Percentiles rank a stretch among this genome's conserved stretches.
These are phyloP conservation scores for Drosophila cardini DNA, from an alignment of 1,140 invertebrate genomes.

Conservation along the genomic window DNA sequence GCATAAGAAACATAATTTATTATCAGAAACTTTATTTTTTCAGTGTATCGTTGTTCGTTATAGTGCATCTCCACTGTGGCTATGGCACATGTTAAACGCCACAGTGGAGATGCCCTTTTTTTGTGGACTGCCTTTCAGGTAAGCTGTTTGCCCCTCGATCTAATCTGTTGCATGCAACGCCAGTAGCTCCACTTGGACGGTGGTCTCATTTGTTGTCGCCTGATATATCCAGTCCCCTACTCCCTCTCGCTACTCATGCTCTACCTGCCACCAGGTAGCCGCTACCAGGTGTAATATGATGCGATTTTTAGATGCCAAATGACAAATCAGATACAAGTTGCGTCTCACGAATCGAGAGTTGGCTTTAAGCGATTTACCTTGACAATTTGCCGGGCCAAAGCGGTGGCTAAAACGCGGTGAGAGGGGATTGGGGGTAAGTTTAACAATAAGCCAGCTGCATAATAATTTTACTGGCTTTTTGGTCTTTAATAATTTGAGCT, in stretches of 20 bases:
- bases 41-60: not conserved
- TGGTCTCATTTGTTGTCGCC: conserved; percentile 70
- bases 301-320: conserved; percentile 51
- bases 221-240: not conserved
- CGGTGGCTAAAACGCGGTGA: not conserved
- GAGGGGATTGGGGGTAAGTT: not conserved
- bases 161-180: conserved; percentile 68
- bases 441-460: conserved; percentile 41
- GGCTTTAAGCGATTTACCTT: conserved; percentile 27
- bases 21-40: not conserved
- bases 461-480: conserved; percentile 48
- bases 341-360: conserved; percentile 51
- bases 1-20: too few species aligned
- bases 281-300: conserved; percentile 64
- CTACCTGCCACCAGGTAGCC: conserved; percentile 16
- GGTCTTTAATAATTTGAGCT: conserved; percentile 66
- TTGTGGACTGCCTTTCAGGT: not conserved
- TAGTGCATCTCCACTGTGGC: not conserved
- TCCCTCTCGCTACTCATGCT: not conserved
- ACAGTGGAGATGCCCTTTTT: not conserved
- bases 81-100: not conserved
- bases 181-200: conserved; percentile 57
- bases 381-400: conserved; percentile 49
- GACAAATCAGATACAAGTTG: conserved; percentile 77
- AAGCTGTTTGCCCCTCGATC: conserved; percentile 28